phyloP scores from a whole-genome alignment of 1,140 invertebrate genomes.

The Heliothis virescens region DNA sequence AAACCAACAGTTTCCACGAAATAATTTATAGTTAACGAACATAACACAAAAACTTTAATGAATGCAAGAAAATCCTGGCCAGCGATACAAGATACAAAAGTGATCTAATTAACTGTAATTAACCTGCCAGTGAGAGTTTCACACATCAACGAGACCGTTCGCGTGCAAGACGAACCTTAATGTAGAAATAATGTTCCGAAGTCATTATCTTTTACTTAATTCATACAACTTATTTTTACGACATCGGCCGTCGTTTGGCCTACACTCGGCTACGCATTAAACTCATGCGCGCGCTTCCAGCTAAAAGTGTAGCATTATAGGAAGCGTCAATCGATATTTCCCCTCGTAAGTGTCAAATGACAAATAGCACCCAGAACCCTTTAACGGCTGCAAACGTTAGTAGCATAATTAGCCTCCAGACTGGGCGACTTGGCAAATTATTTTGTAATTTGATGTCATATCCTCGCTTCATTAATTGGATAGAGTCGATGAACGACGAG shows the following conservation, averaged over 20 bases:
- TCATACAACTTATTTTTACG: slow-evolving; percentile 58
- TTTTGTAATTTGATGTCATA: slow-evolving; percentile 76
- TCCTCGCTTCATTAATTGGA: slow-evolving; percentile 61
- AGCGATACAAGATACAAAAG: slow-evolving; percentile 37
- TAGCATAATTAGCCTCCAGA: slow-evolving; percentile 52
- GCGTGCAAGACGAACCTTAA: slow-evolving; percentile 69
- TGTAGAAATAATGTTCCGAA: slow-evolving; percentile 78
- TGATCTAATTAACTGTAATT: slow-evolving; percentile 48
- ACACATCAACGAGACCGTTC: slow-evolving; percentile 57
- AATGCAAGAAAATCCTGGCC: slow-evolving; percentile 40
- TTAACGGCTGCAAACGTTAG: slow-evolving; percentile 44
- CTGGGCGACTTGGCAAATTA: slow-evolving; percentile 62
- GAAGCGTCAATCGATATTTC: slow-evolving; percentile 49
- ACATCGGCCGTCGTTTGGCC: slow-evolving; percentile 48
- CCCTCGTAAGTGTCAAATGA: slow-evolving; percentile 59
- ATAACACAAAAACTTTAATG: slow-evolving; percentile 39
- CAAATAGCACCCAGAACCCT: slow-evolving; percentile 54
- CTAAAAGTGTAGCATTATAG: slow-evolving; percentile 43
- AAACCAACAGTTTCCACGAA: slow-evolving; percentile 16
- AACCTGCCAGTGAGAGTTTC: slow-evolving; percentile 44
- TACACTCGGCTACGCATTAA: slow-evolving; percentile 36
- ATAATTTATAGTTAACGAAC: background rate
- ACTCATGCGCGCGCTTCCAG: slow-evolving; percentile 1
- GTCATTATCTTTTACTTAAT: slow-evolving; percentile 80
- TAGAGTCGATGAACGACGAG: slow-evolving; percentile 47